These are phyloP conservation scores for Propithecus coquereli DNA, from an alignment of 2,113 vertebrate species.

Conservation along the genomic window DNA sequence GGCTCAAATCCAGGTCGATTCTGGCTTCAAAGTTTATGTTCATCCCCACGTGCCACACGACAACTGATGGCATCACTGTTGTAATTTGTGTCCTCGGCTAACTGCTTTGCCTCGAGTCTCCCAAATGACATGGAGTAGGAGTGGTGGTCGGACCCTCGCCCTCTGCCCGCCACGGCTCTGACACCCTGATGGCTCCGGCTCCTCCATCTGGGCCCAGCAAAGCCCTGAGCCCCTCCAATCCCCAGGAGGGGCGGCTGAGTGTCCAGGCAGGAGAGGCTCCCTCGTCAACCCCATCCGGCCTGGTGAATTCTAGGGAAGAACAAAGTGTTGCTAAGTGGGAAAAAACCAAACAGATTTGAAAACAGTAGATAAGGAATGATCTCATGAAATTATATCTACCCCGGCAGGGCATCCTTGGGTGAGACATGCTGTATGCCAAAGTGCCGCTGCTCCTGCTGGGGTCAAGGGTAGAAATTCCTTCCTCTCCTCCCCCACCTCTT, in stretches of 20 bases:
- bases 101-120: not conserved
- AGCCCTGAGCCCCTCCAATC: not conserved
- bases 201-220: not conserved
- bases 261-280: not conserved
- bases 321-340: not conserved
- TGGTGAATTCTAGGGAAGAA: not conserved
- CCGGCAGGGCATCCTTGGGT: not conserved
- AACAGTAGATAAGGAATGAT: not conserved
- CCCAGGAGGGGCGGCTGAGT: accelerated
- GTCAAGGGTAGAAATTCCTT: accelerated
- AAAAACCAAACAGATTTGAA: not conserved
- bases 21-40: not conserved
- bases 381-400: not conserved
- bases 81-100: not conserved
- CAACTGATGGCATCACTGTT: accelerated
- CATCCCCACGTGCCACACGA: not conserved
- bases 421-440: too few species aligned
- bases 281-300: accelerated
- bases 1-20: not conserved
- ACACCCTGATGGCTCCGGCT: too few species aligned
- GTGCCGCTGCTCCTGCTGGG: not conserved
- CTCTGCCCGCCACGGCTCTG: not conserved
- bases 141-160: accelerated
- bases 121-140: accelerated
- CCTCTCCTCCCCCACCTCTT: not conserved